These are phyloP conservation scores for Rhinoderma darwinii DNA, from an alignment of 2,113 vertebrate species.

Conservation along the genomic window DNA sequence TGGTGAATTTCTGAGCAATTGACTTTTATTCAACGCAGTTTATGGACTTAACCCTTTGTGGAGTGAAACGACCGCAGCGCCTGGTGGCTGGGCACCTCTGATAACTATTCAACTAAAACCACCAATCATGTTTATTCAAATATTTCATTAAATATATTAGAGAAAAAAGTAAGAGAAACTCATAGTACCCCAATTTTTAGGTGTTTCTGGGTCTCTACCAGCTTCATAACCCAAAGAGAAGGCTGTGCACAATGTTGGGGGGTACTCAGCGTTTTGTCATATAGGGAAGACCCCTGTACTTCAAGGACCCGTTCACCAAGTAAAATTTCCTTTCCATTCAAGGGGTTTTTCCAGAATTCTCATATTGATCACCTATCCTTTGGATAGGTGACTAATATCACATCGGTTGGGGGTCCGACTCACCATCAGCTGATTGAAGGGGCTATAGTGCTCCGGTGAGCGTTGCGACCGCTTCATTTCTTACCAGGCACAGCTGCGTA, in stretches of 20 bases:
- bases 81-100: background rate
- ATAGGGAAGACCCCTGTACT: background rate
- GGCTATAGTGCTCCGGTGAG: no score
- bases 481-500: no score
- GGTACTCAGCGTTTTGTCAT: background rate
- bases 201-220: background rate
- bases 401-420: no score
- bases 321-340: no score
- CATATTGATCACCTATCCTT: no score
- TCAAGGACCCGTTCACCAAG: background rate
- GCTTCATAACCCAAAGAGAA: background rate
- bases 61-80: background rate
- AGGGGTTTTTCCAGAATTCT: no score
- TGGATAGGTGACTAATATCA: no score
- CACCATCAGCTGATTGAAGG: no score
- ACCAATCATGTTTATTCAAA: background rate
- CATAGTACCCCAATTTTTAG: background rate
- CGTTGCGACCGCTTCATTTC: no score
- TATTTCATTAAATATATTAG: background rate
- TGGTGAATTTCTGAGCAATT: background rate
- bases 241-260: background rate
- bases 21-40: background rate
- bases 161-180: background rate
- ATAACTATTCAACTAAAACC: background rate
- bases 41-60: background rate